Evolutionary conservation across 1,140 invertebrate genomes (phyloP).

Genomic region (Polyergus mexicanus): DNA sequence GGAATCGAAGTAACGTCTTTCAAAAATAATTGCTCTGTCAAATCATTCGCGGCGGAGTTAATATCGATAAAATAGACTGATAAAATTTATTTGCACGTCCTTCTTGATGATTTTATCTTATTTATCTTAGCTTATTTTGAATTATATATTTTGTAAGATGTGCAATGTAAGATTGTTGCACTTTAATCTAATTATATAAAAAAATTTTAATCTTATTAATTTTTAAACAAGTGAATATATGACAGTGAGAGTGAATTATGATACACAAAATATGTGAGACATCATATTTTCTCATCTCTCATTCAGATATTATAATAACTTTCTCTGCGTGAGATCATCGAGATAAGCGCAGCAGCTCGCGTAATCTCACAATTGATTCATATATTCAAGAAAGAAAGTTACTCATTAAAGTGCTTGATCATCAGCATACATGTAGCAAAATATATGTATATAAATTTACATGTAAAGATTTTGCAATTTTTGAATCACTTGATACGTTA

Average conservation of each 20-base stretch:
- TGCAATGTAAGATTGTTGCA: not conserved
- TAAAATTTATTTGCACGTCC: not conserved
- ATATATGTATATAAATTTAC: not conserved
- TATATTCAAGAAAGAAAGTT: constrained; percentile 50
- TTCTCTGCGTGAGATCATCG: constrained; percentile 51
- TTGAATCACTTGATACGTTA: not conserved
- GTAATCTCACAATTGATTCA: constrained; percentile 45
- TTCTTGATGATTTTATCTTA: not conserved
- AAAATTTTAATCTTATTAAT: not conserved
- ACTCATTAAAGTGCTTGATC: constrained; percentile 19
- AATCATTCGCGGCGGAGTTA: not conserved
- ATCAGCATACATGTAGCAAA: not conserved
- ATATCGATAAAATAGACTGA: not conserved
- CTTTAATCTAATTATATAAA: constrained; percentile 3
- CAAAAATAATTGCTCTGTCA: not conserved
- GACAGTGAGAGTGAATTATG: not conserved
- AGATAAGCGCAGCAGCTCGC: not conserved
- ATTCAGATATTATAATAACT: constrained; percentile 53
- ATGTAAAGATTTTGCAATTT: not conserved
- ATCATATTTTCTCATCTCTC: not conserved
- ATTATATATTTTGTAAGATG: not conserved
- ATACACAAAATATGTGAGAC: not conserved
- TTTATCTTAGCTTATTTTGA: constrained; percentile 1
- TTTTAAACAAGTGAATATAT: not conserved
- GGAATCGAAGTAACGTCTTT: not conserved